phyloP scores from a whole-genome alignment of 2,888 invertebrate genomes.

The Drosophila siamana region DNA sequence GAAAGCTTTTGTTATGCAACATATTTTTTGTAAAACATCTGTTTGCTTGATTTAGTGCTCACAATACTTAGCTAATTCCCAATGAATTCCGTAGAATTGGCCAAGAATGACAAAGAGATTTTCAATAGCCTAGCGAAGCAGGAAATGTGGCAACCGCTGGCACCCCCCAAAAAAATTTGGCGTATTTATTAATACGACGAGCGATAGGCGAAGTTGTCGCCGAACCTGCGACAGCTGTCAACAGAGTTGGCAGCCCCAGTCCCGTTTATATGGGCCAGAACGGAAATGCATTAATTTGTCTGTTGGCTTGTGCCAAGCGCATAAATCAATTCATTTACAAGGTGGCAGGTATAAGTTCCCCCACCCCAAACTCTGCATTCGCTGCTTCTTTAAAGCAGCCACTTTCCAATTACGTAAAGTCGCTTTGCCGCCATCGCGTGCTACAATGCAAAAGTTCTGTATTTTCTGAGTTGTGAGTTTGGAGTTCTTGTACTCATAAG shows the following conservation, averaged over 20 bases:
- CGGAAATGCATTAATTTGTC: slow-evolving; percentile 81
- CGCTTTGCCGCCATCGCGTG: slow-evolving; percentile 58
- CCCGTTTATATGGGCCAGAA: slow-evolving; percentile 49
- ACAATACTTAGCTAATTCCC: slow-evolving; percentile 16
- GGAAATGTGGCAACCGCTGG: slow-evolving; percentile 42
- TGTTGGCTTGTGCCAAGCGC: slow-evolving; percentile 48
- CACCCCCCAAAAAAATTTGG: not conserved
- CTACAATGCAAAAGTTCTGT: slow-evolving; percentile 64
- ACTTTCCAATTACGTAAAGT: slow-evolving; percentile 79
- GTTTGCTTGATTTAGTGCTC: not conserved
- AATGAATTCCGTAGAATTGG: slow-evolving; percentile 28
- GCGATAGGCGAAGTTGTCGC: slow-evolving; percentile 50
- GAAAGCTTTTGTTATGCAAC: no score
- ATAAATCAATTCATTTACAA: slow-evolving; percentile 72
- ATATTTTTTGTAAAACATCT: not conserved
- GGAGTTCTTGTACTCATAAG: slow-evolving; percentile 25
- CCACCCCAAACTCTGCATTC: no score
- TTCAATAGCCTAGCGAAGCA: slow-evolving; percentile 2
- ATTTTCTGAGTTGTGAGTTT: slow-evolving; percentile 23
- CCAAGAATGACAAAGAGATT: slow-evolving; percentile 25
- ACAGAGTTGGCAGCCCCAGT: slow-evolving; percentile 41
- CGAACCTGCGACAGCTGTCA: slow-evolving; percentile 47
- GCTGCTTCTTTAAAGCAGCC: slow-evolving; percentile 11
- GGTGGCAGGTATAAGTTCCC: slow-evolving; percentile 13
- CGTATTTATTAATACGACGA: slow-evolving; percentile 24